Base-by-base conservation (phyloP, 2,888 invertebrate genomes). In the Diplolepis rosae region DNA sequence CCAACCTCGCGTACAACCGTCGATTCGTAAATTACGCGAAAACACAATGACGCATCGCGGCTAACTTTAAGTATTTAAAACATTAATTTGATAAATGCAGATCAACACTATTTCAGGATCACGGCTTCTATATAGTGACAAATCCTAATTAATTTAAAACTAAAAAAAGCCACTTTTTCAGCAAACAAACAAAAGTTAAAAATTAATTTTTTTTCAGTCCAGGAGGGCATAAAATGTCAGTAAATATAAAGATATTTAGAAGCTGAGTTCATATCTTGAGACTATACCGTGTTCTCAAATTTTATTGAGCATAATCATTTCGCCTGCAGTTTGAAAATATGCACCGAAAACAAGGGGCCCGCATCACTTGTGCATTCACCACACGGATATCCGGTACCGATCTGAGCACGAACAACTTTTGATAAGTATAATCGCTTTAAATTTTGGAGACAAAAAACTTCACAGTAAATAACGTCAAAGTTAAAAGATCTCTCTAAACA, bases 361-460 rank as follows among this genome's bases (percentile, higher is more conserved):
- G 86, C 85, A 85, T 85, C 79, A 78, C 79, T 78, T 70, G 70
- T 69, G 76, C 79, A 80, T 82, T 83, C 84, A 80, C 80, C 80
- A 84, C 84, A 81, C 86, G 85, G 85, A 86, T 85, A 86, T 86
- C 86, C 86, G 86, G 86, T 84, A 79, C 76, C 73, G 80, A 80
- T 81, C 76, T 54, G 61, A 42, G 70, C 72, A 74, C 76, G 74
- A 73, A 72, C 67, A 68, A 69, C 73, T 61, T 30, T 52, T 56
- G 66, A 66, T 74, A 69, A 71, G 68, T 74, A 72, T 71, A 52
- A 68, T 32, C 54, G 30, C 39, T 30, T 30, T 30, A 30, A n/a
- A n/a, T n/a, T n/a, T n/a, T n/a, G n/a, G n/a, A n/a, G 1, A 2
- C 5, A 30, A 30, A 30, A 30, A 30, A 30, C 2, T n/a, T n/a